Evolutionary conservation across 1,140 invertebrate genomes (phyloP).

Genomic region (Tribolium castaneum): DNA sequence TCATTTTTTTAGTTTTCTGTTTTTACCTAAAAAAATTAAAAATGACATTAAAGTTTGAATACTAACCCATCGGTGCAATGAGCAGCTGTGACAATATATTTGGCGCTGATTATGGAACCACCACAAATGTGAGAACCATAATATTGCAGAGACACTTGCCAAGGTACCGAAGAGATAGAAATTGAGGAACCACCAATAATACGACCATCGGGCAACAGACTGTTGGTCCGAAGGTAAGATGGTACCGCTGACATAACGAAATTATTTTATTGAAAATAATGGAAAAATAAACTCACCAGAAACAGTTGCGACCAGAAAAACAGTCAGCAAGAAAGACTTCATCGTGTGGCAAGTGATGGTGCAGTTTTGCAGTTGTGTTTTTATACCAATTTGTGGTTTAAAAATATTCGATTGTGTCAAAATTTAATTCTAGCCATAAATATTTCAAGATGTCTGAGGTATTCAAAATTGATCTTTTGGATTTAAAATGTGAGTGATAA

Average conservation of each 20-base stretch:
- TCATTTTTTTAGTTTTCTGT: too few species aligned
- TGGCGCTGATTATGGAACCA: conserved; percentile 68
- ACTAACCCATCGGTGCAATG: conserved; percentile 68
- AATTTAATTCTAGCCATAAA: too few species aligned
- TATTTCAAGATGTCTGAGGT: too few species aligned
- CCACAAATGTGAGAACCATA: conserved; percentile 70
- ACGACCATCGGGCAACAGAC: background rate
- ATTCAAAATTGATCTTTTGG: too few species aligned
- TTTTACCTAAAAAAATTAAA: too few species aligned
- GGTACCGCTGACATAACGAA: background rate
- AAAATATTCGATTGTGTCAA: too few species aligned
- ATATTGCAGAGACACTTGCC: conserved; percentile 69
- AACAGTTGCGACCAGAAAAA: background rate
- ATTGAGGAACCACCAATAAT: conserved; percentile 20
- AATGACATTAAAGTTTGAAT: background rate
- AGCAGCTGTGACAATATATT: conserved; percentile 72
- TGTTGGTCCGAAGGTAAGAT: background rate
- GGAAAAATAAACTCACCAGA: background rate
- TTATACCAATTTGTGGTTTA: background rate
- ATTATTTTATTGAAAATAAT: background rate
- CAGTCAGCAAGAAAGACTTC: background rate
- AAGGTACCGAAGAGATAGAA: conserved; percentile 64
- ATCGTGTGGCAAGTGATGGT: background rate
- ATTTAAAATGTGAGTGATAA: too few species aligned
- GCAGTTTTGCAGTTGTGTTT: background rate